Percentiles rank a stretch among this genome's conserved stretches.
These are phyloP conservation scores for Ypsolopha scabrella DNA, from an alignment of 2,888 invertebrate genomes.

Conservation along the genomic window DNA sequence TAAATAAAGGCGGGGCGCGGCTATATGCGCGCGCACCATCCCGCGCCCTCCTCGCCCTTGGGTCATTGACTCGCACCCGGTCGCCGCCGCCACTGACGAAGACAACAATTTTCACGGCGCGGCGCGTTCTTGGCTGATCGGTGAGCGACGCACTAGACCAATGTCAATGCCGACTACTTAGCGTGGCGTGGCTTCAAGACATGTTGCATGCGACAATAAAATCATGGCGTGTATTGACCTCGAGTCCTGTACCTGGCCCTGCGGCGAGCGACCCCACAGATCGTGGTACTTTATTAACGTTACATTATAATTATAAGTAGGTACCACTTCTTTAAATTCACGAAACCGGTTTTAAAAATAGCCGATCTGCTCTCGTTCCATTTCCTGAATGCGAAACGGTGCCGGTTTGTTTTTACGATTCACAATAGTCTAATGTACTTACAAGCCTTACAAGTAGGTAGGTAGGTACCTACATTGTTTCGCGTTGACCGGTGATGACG, in stretches of 20 bases:
- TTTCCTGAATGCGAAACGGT: constrained; percentile 24
- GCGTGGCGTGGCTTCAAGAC: constrained; percentile 11
- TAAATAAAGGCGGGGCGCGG: constrained; percentile 70
- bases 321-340: constrained; percentile 19
- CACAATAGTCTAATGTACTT: no score
- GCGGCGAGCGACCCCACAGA: constrained; percentile 9
- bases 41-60: constrained; percentile 47
- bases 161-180: constrained; percentile 52
- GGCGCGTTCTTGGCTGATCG: not conserved
- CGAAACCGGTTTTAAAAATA: constrained; percentile 33
- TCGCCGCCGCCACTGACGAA: constrained; percentile 38
- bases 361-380: constrained; percentile 20
- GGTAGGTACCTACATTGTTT: no score
- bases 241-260: constrained; percentile 28
- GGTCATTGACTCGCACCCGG: constrained; percentile 60
- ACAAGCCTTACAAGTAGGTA: no score
- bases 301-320: not conserved
- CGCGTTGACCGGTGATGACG: constrained; percentile 10
- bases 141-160: constrained; percentile 22
- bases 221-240: constrained; percentile 35
- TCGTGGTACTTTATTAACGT: not conserved
- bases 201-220: constrained; percentile 11
- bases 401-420: constrained; percentile 11
- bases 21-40: constrained; percentile 68
- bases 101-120: constrained; percentile 40